Evolutionary conservation across 2,797 vertebrate genomes (phyloP).

Genomic region (Helicolenus hilgendorfi): DNA sequence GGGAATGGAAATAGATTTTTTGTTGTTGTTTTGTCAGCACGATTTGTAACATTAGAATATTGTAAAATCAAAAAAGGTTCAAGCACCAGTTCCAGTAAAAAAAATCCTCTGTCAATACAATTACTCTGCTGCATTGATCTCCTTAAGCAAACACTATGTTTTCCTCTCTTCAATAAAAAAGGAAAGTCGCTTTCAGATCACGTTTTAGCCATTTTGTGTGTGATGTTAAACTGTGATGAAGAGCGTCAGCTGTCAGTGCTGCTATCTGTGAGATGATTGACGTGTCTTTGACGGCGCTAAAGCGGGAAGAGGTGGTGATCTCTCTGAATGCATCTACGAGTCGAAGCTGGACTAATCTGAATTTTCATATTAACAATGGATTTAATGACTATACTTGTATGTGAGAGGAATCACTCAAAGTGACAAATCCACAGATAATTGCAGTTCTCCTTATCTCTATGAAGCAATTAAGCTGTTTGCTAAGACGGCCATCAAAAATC

Average conservation of each 20-base stretch:
- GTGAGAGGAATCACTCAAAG: not conserved
- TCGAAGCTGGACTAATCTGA: not conserved
- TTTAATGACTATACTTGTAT: not conserved
- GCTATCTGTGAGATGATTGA: constrained; percentile 42
- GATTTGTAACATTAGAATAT: not conserved
- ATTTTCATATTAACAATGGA: not conserved
- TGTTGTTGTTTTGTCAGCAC: not conserved
- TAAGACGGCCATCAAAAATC: not conserved
- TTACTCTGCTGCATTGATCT: constrained; percentile 1
- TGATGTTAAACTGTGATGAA: constrained; percentile 10
- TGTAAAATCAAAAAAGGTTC: not conserved
- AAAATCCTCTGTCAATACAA: not conserved
- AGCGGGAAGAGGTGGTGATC: not conserved
- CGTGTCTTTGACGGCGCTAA: not conserved
- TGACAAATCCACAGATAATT: not conserved
- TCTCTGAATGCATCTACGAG: not conserved
- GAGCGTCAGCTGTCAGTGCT: constrained; percentile 48
- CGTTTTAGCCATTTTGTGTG: constrained; percentile 2
- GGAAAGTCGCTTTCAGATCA: not conserved
- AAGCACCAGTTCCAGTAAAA: not conserved
- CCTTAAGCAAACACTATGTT: not conserved
- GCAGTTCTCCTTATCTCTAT: not conserved
- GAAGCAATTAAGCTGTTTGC: not conserved
- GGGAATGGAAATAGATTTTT: not conserved
- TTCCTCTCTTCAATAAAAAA: not conserved